phyloP scores from a whole-genome alignment of 2,113 vertebrate genomes.

The Lagopus muta region DNA sequence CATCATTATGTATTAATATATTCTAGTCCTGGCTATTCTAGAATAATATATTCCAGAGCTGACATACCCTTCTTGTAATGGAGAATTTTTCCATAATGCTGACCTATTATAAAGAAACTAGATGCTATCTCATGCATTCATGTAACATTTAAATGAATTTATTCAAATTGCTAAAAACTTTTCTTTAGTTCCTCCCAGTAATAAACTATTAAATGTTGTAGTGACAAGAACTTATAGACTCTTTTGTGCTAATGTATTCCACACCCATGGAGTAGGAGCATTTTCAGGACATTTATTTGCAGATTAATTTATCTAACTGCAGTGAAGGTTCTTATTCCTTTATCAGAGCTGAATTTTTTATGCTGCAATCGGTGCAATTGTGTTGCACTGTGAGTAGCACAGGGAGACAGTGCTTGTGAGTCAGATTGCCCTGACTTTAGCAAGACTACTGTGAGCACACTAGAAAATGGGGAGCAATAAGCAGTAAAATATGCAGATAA shows the following conservation, averaged over 20 bases:
- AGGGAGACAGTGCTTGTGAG: neutral
- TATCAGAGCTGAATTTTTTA: conserved; percentile 34
- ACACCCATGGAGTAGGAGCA: neutral
- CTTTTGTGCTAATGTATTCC: conserved; percentile 35
- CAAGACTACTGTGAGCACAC: neutral
- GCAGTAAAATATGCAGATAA: neutral
- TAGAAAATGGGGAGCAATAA: neutral
- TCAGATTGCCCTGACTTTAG: neutral
- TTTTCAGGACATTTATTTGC: conserved; percentile 15
- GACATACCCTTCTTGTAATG: neutral
- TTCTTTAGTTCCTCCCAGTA: conserved; percentile 1
- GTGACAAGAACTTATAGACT: conserved; percentile 40
- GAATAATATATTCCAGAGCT: conserved; percentile 34
- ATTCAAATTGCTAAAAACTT: conserved; percentile 21
- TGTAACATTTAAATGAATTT: conserved; percentile 42
- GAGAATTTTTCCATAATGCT: conserved; percentile 14
- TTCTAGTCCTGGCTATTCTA: conserved; percentile 2
- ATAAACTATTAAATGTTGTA: conserved; percentile 25
- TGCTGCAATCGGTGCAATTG: neutral
- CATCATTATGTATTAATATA: conserved; percentile 10
- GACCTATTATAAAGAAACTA: conserved; percentile 18
- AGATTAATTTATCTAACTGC: conserved; percentile 58
- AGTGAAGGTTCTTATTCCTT: neutral
- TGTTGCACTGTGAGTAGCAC: neutral
- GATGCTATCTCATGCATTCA: conserved; percentile 31